phyloP scores from a whole-genome alignment of 2,888 invertebrate genomes.

The Ceraclea dissimilis region DNA sequence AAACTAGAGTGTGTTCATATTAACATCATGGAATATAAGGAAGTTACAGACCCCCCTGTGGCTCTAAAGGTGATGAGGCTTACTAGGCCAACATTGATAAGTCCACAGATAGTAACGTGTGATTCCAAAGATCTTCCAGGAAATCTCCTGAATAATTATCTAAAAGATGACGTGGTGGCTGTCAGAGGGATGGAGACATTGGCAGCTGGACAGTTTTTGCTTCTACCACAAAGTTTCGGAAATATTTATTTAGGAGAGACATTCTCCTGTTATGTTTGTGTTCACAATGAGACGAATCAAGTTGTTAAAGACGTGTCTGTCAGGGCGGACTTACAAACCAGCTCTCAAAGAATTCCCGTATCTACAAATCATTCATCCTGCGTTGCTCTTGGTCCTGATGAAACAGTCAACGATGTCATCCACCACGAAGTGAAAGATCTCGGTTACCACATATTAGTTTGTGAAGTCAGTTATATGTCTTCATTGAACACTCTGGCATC shows the following conservation, averaged over 20 bases:
- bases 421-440: constrained; percentile 99
- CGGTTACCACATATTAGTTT: constrained; percentile 94
- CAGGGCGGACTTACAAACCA: constrained; percentile 93
- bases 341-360: constrained; percentile 76
- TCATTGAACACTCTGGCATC: constrained; percentile 68
- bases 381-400: constrained; percentile 60
- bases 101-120: constrained; percentile 72
- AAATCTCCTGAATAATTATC: constrained; percentile 66
- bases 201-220: constrained; percentile 81
- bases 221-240: constrained; percentile 94
- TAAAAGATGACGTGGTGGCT: constrained; percentile 78
- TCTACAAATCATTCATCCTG: constrained; percentile 59
- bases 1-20: not conserved
- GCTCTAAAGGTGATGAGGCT: constrained; percentile 85
- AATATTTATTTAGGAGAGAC: constrained; percentile 98
- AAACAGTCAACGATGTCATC: constrained; percentile 90
- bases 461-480: constrained; percentile 88
- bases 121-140: constrained; percentile 82
- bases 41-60: constrained; percentile 53
- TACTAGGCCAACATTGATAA: constrained; percentile 83
- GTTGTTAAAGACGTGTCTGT: constrained; percentile 75
- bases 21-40: constrained; percentile 50
- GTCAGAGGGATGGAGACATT: constrained; percentile 74
- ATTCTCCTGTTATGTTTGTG: constrained; percentile 95
- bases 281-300: constrained; percentile 90